Percentiles rank a stretch among this genome's conserved stretches.
These are phyloP conservation scores for Akabosia matsudoensis DNA, from an alignment of 1,140 invertebrate genomes.

Conservation along the genomic window DNA sequence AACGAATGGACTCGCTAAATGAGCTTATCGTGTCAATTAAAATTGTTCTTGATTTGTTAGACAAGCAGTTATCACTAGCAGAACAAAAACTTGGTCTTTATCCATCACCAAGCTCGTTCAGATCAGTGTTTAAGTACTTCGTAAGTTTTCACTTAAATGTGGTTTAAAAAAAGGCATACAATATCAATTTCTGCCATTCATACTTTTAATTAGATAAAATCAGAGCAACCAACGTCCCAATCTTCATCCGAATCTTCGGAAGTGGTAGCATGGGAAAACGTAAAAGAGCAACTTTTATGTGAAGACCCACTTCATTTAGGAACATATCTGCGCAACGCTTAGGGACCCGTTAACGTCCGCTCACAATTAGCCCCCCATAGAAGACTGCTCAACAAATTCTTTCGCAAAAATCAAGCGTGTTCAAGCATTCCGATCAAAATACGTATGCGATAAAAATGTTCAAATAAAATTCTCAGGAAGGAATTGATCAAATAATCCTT, in stretches of 20 bases:
- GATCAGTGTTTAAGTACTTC: conserved; percentile 38
- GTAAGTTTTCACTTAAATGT: conserved; percentile 27
- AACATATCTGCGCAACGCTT: too few relatives aligned
- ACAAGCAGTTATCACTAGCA: conserved; percentile 30
- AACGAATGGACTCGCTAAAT: conserved; percentile 29
- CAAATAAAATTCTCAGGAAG: not conserved
- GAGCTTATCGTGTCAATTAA: conserved; percentile 26
- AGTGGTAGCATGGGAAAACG: not conserved
- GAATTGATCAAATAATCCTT: too few relatives aligned
- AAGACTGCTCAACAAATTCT: not conserved
- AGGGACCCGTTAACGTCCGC: too few relatives aligned
- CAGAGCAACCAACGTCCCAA: not conserved
- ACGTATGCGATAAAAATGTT: not conserved
- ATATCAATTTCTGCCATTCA: not conserved
- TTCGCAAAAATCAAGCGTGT: not conserved
- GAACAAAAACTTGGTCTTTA: conserved; percentile 31
- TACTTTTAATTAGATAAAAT: not conserved
- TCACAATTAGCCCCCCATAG: too few relatives aligned
- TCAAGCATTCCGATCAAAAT: not conserved
- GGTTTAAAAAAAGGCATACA: not conserved
- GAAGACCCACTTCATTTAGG: not conserved
- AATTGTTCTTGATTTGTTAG: conserved; percentile 34
- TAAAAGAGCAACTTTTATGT: conserved; percentile 13
- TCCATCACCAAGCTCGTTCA: conserved; percentile 24
- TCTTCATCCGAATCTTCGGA: not conserved